Base-by-base conservation (phyloP, 1,140 invertebrate species). In the Lepidotrigona ventralis region DNA sequence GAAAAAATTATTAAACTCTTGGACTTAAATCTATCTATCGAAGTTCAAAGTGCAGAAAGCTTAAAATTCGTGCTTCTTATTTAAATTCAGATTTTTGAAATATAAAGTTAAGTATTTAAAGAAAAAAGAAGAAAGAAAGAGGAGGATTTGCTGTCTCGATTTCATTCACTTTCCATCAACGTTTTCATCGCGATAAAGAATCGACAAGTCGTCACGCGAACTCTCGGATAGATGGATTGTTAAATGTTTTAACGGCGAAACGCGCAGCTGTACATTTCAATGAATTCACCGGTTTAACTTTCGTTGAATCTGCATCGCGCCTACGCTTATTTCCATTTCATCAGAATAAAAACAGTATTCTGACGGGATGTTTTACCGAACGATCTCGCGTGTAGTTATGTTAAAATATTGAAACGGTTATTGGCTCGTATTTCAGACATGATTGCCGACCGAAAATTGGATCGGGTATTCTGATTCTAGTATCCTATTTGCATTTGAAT, bases 251-350 rank as follows among this genome's bases (percentile, higher is more conserved):
- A 58, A 79, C 77, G 29, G 68, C 19, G 51, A 26, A 26, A 46
- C 53, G 64, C 51, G 66, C 46, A 39, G 74, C 39, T 26, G 75
- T 56, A 56, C 39, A 39, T 73, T 64, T 81, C 70, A 39, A 33
- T 64, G 79, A 81, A 66, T 81, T 53, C 29, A 64, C 70, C 66
- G n/a, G 29, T 60, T 81, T 74, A 74, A 66, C 79, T 81, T 81
- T 73, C 70, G 58, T 54, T 73, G 70, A 66, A 73, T 70, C 66
- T 58, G 77, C 77, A 79, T 46, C 54, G 46, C 33, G 23, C 70
- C 79, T 56, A 74, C 70, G 46, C 60, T 74, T 46, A 51, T 73
- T 73, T 70, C 77, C 66, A 70, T 79, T 69, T n/a, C 69, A 51
- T 60, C 19, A 58, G 39, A 54, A 66, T n/a, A 74, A 74, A 74